phyloP scores from a whole-genome alignment of 1,140 invertebrate genomes.

The Drosophila cardini region DNA sequence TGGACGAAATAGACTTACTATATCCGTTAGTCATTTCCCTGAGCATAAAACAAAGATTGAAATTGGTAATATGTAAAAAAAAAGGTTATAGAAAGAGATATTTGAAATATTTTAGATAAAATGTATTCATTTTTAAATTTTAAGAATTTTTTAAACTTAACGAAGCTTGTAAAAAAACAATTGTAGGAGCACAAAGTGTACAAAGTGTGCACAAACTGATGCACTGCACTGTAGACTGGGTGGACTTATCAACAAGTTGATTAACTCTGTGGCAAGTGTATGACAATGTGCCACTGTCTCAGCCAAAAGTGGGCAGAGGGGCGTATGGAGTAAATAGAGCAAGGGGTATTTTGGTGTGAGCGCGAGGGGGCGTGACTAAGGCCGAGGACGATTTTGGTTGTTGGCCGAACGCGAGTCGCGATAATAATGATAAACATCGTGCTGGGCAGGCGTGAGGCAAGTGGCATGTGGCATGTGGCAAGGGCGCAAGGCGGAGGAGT shows the following conservation, averaged over 20 bases:
- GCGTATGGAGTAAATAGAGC: not conserved
- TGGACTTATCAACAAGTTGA: slow-evolving; percentile 16
- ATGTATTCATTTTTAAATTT: no score
- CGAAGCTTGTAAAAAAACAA: no score
- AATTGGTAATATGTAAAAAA: no score
- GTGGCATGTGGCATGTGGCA: slow-evolving; percentile 14
- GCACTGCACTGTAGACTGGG: no score
- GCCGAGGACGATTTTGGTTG: slow-evolving; percentile 37
- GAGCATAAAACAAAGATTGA: no score
- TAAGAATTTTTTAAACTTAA: no score
- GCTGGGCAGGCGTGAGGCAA: slow-evolving; percentile 29
- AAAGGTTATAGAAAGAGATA: no score
- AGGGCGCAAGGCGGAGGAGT: not conserved
- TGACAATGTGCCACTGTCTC: not conserved
- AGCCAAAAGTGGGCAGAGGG: not conserved
- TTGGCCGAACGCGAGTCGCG: slow-evolving; percentile 55
- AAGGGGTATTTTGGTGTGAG: not conserved
- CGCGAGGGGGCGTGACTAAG: slow-evolving; percentile 11
- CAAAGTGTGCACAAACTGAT: no score
- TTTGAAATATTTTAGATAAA: no score
- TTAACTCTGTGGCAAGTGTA: slow-evolving; percentile 25
- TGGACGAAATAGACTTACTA: no score
- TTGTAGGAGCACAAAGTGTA: no score
- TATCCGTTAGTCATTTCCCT: no score
- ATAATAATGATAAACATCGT: slow-evolving; percentile 75